These are phyloP conservation scores for Euglossa dilemma DNA, from an alignment of 1,140 invertebrate genomes.

Conservation along the genomic window DNA sequence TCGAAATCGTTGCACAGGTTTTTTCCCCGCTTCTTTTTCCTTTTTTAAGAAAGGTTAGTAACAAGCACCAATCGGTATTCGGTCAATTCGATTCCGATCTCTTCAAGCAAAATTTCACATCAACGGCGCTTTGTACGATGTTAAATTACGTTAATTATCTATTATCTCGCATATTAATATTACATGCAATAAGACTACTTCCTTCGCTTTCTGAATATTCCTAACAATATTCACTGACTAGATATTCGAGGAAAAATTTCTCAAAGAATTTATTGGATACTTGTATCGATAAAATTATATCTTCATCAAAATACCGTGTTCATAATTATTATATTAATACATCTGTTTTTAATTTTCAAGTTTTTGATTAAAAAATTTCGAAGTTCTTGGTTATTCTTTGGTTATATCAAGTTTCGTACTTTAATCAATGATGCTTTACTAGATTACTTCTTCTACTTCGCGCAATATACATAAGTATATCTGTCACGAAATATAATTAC, in stretches of 20 bases:
- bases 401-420: too few relatives aligned
- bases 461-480: neutral
- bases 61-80: neutral
- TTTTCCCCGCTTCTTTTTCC: neutral
- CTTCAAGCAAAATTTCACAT: neutral
- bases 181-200: neutral
- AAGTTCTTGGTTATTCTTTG: neutral
- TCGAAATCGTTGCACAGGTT: neutral
- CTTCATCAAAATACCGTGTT: neutral
- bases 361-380: neutral
- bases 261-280: neutral
- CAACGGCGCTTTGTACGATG: too few relatives aligned
- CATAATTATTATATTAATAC: neutral
- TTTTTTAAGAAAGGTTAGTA: neutral
- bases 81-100: neutral
- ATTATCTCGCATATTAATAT: neutral
- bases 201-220: neutral
- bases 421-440: neutral
- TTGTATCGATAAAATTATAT: neutral
- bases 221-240: neutral
- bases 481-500: neutral
- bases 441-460: neutral
- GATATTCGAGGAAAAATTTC: neutral
- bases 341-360: neutral
- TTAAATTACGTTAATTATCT: conserved; percentile 23